Base-by-base conservation (phyloP, 2,888 invertebrate species). In the Arrhopalites spinosus region DNA sequence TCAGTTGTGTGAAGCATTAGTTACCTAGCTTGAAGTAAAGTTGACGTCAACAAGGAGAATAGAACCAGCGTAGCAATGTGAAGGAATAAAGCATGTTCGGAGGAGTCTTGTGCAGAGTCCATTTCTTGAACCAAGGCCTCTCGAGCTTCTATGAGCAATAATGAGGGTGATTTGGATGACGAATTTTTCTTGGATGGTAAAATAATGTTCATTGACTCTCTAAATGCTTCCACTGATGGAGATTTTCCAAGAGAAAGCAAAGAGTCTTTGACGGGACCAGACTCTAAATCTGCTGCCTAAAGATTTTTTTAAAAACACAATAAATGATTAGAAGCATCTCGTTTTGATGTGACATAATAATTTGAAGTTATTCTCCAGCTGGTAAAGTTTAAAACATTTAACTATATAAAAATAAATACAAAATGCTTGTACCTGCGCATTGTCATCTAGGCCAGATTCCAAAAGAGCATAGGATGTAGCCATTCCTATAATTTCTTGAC, bases 1-100 rank as follows among this genome's bases (percentile, higher is more conserved):
- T n/a, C n/a, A n/a, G n/a, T n/a, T n/a, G n/a, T n/a, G n/a, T n/a
- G n/a, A n/a, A n/a, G n/a, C n/a, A n/a, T n/a, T n/a, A n/a, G n/a
- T n/a, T n/a, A n/a, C n/a, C n/a, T n/a, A 17, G 95, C 95, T 86
- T 97, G 95, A 30, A 98, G 84, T 88, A 95, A 93, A 82, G 88
- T 90, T 83, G 94, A 93, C 0, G 93, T 93, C 1, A 91, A 88
- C 13, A 90, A 89, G 70, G 93, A 93, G 84, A 95, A 96, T 74
- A 96, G 88, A 59, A 95, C 88, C 78, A 94, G 87, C 0, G 90
- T 89, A 0, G 91, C 90, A 73, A 95, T 87, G 85, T 95, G 95
- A 63, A 96, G 86, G 70, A 91, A 89, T 47, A 94, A 85, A 0
- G 95, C 93, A 17, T 93, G 90, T 83, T 95, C 94, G 74, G 91